Percentiles rank a stretch among this genome's conserved stretches.
Conservation (phyloP, 2,888 invertebrate genomes). For the Geophilus truncorum region DNA sequence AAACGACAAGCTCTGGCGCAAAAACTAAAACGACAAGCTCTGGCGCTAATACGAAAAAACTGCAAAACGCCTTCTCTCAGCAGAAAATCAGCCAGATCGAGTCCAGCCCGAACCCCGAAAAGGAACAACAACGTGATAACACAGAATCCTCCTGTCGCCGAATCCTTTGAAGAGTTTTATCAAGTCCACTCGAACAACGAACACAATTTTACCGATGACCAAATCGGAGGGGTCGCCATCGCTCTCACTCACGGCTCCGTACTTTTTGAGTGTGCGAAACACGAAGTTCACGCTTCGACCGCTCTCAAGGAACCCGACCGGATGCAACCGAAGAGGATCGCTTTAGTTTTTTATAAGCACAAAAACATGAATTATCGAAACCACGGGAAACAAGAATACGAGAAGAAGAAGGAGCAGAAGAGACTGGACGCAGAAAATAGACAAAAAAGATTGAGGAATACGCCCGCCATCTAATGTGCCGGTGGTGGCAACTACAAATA, state of each 20-base stretch:
- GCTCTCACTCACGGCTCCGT: constrained; percentile 91
- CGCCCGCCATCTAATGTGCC: constrained; percentile 39
- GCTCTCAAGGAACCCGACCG: constrained; percentile 81
- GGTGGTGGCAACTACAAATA: constrained; percentile 43
- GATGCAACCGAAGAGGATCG: constrained; percentile 82
- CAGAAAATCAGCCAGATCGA: too few species aligned
- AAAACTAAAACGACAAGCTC: too few species aligned
- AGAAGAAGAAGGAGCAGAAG: constrained; percentile 78
- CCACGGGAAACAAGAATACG: constrained; percentile 89
- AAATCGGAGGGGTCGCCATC: constrained; percentile 92
- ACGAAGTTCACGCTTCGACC: constrained; percentile 93
- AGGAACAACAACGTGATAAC: too few species aligned
- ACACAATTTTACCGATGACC: constrained; percentile 81
- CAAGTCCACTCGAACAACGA: constrained; percentile 52
- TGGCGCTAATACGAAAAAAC: constrained; percentile 32
- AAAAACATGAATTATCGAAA: constrained; percentile 80
- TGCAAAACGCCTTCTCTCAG: neutral
- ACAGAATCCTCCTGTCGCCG: neutral
- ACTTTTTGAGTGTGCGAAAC: constrained; percentile 92
- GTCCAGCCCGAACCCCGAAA: too few species aligned
- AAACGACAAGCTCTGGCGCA: constrained; percentile 42
- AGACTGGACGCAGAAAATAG: constrained; percentile 39
- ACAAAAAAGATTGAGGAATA: neutral
- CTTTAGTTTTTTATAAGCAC: constrained; percentile 93
- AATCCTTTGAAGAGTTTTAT: constrained; percentile 38